Percentiles rank a stretch among this genome's conserved stretches.
Evolutionary conservation across 2,797 vertebrate species (phyloP).

Genomic region (Buphagus erythrorhynchus): DNA sequence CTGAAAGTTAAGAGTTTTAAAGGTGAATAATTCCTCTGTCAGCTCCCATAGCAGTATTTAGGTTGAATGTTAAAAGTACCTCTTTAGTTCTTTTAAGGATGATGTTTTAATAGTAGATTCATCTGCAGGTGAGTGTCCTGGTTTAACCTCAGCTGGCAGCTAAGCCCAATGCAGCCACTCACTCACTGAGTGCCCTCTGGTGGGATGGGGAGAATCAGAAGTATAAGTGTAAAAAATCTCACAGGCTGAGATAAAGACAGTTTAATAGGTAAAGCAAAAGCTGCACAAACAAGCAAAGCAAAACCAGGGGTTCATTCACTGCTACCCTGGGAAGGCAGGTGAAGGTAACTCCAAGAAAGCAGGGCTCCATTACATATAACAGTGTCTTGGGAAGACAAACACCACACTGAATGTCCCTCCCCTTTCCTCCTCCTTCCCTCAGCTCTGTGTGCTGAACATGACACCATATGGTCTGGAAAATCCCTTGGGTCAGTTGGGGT

Average conservation of each 20-base stretch:
- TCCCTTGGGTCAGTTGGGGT: not conserved
- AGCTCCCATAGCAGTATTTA: not conserved
- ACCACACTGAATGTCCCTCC: not conserved
- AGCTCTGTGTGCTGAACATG: not conserved
- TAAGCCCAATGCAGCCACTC: not conserved
- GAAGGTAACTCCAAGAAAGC: not conserved
- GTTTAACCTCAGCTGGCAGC: not conserved
- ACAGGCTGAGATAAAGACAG: not conserved
- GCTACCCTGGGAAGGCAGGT: not conserved
- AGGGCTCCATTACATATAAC: not conserved
- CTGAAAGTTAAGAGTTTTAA: not conserved
- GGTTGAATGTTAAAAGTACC: not conserved
- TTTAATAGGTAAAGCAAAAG: not conserved
- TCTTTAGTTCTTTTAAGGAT: not conserved
- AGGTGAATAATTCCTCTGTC: not conserved
- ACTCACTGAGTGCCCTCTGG: not conserved
- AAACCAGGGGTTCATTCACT: not conserved
- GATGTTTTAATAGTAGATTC: not conserved
- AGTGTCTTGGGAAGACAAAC: not conserved
- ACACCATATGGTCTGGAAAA: not conserved
- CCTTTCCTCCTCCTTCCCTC: not conserved
- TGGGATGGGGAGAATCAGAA: not conserved
- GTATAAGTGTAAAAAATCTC: not conserved
- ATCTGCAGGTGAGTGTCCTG: not conserved
- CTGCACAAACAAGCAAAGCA: not conserved